Conservation (phyloP, 2,888 invertebrate genomes). For the Eristalis arbustorum region DNA sequence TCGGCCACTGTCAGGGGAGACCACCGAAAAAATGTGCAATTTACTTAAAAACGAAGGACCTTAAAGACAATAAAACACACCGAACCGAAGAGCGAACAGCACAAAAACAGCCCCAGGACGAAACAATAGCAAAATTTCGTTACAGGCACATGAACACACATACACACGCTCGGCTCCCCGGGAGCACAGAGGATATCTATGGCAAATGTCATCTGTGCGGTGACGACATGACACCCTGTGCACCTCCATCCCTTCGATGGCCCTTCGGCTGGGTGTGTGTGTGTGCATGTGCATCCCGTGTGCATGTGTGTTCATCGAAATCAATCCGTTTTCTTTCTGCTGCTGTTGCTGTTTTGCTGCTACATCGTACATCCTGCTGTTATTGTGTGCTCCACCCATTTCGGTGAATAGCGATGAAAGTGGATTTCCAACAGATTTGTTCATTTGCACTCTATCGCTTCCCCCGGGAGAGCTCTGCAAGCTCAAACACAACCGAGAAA, state of each 20-base stretch:
- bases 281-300: slow-evolving; percentile 1
- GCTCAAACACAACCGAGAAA: slow-evolving; percentile 28
- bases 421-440: slow-evolving; percentile 65
- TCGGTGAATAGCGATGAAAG: slow-evolving; percentile 39
- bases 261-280: not conserved
- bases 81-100: slow-evolving; percentile 16
- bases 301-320: slow-evolving; percentile 33
- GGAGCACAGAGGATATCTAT: not conserved
- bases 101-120: slow-evolving; percentile 26
- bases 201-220: not conserved
- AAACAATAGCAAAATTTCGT: slow-evolving; percentile 47
- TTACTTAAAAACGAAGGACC: slow-evolving; percentile 24
- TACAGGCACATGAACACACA: not conserved
- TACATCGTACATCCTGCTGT: slow-evolving; percentile 15
- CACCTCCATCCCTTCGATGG: not conserved
- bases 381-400: slow-evolving; percentile 11
- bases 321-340: slow-evolving; percentile 52
- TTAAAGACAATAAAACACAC: slow-evolving; percentile 16
- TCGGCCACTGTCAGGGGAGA: not conserved
- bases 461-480: slow-evolving; percentile 40
- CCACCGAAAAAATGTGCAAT: slow-evolving; percentile 31
- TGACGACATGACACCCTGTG: slow-evolving; percentile 42
- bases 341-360: slow-evolving; percentile 15
- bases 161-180: not conserved
- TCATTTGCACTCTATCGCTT: slow-evolving; percentile 61